These are phyloP conservation scores for Macropus fuliginosus DNA, from an alignment of 2,797 vertebrate species.

Conservation along the genomic window DNA sequence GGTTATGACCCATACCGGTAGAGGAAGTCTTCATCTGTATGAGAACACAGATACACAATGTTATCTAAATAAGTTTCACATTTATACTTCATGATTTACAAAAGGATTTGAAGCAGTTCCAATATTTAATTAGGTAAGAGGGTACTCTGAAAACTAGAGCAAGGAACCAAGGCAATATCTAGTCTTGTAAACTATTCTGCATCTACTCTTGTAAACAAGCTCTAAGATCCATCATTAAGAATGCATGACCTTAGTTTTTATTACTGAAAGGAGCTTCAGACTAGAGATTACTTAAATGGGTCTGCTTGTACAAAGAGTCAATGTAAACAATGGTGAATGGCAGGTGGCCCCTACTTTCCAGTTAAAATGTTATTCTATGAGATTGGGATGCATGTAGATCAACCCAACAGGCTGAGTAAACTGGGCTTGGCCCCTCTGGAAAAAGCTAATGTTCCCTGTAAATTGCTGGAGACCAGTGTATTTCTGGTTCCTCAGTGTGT, in stretches of 20 bases:
- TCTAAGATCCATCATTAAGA: neutral
- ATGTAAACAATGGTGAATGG: neutral
- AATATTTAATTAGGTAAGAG: neutral
- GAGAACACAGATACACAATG: neutral
- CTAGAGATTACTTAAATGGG: constrained; percentile 14
- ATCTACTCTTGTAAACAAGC: neutral
- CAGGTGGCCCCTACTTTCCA: neutral
- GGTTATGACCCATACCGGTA: neutral
- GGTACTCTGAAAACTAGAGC: constrained; percentile 7
- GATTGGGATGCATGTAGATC: neutral
- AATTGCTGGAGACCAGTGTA: neutral
- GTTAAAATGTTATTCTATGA: constrained; percentile 3
- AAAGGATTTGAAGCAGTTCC: neutral
- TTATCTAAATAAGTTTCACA: neutral
- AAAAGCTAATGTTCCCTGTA: neutral
- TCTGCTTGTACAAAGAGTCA: neutral
- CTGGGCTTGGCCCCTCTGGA: neutral
- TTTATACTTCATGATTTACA: neutral
- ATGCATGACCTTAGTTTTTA: neutral
- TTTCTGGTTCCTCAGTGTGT: neutral
- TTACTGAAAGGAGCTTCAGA: constrained; percentile 20
- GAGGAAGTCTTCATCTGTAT: neutral
- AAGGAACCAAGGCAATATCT: neutral
- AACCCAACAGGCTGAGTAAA: neutral
- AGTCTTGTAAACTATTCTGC: neutral